phyloP scores from a whole-genome alignment of 2,797 vertebrate species.

The Paguma larvata region DNA sequence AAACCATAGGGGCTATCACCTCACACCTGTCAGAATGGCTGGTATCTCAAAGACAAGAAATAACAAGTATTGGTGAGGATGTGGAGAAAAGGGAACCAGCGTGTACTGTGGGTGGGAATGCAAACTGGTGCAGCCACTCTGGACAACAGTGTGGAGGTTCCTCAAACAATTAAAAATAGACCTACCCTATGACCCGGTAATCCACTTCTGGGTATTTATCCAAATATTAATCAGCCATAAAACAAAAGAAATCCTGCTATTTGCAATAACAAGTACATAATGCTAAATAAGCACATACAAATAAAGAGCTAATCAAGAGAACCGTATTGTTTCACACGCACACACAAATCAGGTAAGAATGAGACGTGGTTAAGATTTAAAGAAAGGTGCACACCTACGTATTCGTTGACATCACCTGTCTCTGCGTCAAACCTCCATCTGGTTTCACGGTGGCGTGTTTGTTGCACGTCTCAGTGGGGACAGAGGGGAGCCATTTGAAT shows the following conservation, averaged over 20 bases:
- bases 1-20: neutral
- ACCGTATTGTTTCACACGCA: rapidly evolving
- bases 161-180: neutral
- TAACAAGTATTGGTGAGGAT: neutral
- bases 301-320: neutral
- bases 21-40: neutral
- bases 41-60: neutral
- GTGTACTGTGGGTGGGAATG: neutral
- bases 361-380: neutral
- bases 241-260: neutral
- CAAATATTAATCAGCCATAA: neutral
- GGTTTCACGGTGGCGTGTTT: neutral
- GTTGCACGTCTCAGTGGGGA: too few species aligned
- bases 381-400: neutral
- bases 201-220: neutral
- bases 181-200: neutral
- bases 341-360: neutral
- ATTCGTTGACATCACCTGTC: too few species aligned
- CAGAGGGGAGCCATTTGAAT: neutral
- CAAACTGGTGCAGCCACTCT: neutral
- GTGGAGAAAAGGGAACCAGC: neutral
- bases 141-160: neutral
- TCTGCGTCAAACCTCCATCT: too few species aligned
- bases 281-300: neutral
- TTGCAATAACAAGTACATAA: neutral